phyloP scores from a whole-genome alignment of 2,797 vertebrate genomes.

The Tachyglossus aculeatus region DNA sequence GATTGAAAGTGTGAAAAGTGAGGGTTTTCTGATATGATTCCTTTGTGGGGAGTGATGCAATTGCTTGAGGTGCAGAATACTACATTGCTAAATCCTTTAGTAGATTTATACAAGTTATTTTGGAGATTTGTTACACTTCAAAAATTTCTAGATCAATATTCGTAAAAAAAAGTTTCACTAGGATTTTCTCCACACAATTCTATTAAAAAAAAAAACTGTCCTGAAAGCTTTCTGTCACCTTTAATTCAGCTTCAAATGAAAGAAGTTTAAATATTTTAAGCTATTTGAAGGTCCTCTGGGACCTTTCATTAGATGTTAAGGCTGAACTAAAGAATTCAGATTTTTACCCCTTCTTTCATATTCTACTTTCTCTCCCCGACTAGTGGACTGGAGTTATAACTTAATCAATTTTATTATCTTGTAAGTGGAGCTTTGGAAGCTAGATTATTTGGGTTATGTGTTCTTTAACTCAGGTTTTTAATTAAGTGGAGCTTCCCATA shows the following conservation, averaged over 20 bases:
- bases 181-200: not conserved
- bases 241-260: not conserved
- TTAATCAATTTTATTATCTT: no score
- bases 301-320: not conserved
- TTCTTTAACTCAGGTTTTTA: no score
- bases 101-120: conserved; percentile 12
- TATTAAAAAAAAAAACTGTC: not conserved
- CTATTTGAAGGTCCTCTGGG: not conserved
- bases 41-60: not conserved
- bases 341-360: not conserved
- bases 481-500: no score
- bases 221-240: not conserved
- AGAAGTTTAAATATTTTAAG: not conserved
- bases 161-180: not conserved
- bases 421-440: not conserved
- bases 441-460: no score
- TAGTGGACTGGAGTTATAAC: not conserved
- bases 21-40: conserved; percentile 35
- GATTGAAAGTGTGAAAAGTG: conserved; percentile 3
- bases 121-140: not conserved
- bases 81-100: conserved; percentile 22
- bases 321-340: not conserved
- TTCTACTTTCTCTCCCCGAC: not conserved
- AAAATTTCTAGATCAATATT: not conserved
- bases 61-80: not conserved